phyloP scores from a whole-genome alignment of 2,113 vertebrate species.

The Pholis gunnellus region DNA sequence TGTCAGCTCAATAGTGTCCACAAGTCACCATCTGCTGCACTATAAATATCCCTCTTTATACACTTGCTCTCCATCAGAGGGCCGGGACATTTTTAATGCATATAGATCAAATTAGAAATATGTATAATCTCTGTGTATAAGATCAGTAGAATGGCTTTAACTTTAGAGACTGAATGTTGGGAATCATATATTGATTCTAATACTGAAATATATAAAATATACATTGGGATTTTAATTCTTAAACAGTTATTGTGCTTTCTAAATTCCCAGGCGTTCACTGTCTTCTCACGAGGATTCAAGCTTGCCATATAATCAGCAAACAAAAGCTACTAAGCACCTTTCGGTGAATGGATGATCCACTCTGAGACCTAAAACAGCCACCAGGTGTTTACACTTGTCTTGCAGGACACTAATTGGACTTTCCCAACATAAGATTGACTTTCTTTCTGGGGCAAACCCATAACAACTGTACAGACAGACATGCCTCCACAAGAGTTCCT shows the following conservation, averaged over 20 bases:
- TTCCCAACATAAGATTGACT: conserved; percentile 50
- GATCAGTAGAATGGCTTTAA: background rate
- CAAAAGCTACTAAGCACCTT: conserved; percentile 41
- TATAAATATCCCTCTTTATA: conserved; percentile 43
- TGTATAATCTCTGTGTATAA: background rate
- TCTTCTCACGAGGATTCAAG: conserved; percentile 28
- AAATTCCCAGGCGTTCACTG: conserved; percentile 14
- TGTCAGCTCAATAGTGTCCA: conserved; percentile 32
- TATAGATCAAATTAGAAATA: background rate
- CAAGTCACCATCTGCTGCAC: conserved; percentile 54
- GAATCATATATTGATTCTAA: background rate
- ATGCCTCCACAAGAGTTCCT: conserved; percentile 47
- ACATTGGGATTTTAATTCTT: background rate
- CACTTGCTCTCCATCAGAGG: conserved; percentile 8
- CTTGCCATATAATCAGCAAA: conserved; percentile 30
- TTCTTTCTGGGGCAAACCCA: conserved; percentile 56
- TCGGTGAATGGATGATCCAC: conserved; percentile 49
- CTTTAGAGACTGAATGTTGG: background rate
- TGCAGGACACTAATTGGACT: conserved; percentile 45
- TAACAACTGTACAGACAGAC: conserved; percentile 66
- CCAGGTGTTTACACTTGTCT: conserved; percentile 65
- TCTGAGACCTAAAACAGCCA: conserved; percentile 54
- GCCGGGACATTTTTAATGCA: background rate
- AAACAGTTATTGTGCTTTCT: background rate
- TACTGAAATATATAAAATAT: background rate